Percentiles rank a stretch among this genome's conserved stretches.
These are phyloP conservation scores for Mesopsocus fuscifrons DNA, from an alignment of 2,888 invertebrate genomes.

Conservation along the genomic window DNA sequence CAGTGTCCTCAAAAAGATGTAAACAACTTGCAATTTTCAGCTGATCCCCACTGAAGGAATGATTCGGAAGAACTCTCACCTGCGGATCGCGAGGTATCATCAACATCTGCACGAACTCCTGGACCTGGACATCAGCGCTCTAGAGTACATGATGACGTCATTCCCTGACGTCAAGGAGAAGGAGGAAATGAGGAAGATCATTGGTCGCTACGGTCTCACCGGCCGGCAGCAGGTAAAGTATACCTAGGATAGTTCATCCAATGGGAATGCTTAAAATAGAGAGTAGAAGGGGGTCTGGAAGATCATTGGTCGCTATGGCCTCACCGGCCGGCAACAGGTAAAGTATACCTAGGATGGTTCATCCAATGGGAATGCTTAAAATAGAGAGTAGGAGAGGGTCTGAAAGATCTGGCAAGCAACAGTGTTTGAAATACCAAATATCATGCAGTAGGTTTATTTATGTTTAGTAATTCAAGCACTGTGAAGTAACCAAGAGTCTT, in stretches of 20 bases:
- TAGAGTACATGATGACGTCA: conserved; percentile 96
- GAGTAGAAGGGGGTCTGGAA: conserved; percentile 98
- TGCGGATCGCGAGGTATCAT: conserved; percentile 94
- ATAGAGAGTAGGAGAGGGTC: conserved; percentile 98
- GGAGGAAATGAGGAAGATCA: conserved; percentile 98
- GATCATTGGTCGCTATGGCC: conserved; percentile 94
- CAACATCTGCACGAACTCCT: conserved; percentile 95
- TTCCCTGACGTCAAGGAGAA: conserved; percentile 95
- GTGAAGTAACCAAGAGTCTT: too few relatives aligned
- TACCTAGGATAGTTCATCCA: too few relatives aligned
- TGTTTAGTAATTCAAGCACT: too few relatives aligned
- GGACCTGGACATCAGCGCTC: conserved; percentile 81
- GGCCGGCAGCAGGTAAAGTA: conserved; percentile 76
- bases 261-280: too few relatives aligned
- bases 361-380: too few relatives aligned
- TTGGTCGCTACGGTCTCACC: conserved; percentile 93
- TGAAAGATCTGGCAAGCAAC: too few relatives aligned
- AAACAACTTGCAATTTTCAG: too few relatives aligned
- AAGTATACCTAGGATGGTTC: too few relatives aligned
- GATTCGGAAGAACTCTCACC: conserved; percentile 95
- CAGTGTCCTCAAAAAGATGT: too few relatives aligned
- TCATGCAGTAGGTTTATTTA: too few relatives aligned
- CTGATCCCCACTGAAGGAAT: conserved; percentile 86
- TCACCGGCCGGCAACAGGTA: conserved; percentile 91
- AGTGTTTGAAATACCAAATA: too few relatives aligned